These are phyloP conservation scores for Bucco capensis DNA, from an alignment of 2,113 vertebrate species.

Conservation along the genomic window DNA sequence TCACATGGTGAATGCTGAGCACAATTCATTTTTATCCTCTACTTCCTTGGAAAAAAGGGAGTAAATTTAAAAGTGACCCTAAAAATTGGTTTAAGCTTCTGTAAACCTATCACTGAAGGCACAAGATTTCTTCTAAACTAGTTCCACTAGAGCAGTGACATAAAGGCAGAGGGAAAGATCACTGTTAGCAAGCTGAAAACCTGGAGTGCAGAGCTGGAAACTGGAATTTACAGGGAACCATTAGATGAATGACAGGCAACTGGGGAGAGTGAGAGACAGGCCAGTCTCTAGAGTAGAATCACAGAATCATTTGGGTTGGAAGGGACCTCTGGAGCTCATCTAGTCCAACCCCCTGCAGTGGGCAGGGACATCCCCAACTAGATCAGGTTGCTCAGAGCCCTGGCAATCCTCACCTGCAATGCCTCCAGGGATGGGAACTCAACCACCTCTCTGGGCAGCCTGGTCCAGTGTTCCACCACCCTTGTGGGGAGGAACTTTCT, in stretches of 20 bases:
- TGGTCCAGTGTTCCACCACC: too few relatives aligned
- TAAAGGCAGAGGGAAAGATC: background rate
- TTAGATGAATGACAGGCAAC: background rate
- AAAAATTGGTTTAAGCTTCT: conserved; percentile 10
- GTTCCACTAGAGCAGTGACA: background rate
- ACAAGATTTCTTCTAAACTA: background rate
- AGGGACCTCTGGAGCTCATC: too few relatives aligned
- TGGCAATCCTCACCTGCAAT: too few relatives aligned
- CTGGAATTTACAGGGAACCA: background rate
- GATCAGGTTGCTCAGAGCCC: too few relatives aligned
- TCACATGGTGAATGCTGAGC: background rate
- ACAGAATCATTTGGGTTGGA: too few relatives aligned
- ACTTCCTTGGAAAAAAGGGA: background rate
- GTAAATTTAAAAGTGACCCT: conserved; percentile 14
- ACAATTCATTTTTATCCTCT: background rate
- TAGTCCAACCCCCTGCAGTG: too few relatives aligned
- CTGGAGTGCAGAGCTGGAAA: background rate
- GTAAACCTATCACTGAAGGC: background rate
- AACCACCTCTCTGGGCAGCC: too few relatives aligned
- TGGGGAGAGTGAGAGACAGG: background rate
- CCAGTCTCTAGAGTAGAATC: too few relatives aligned
- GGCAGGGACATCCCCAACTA: too few relatives aligned
- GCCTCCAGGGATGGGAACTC: too few relatives aligned
- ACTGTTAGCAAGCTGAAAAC: conserved; percentile 10
- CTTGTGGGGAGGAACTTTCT: too few relatives aligned